phyloP scores from a whole-genome alignment of 2,797 vertebrate genomes.

The Poeciliopsis paucimaculata region DNA sequence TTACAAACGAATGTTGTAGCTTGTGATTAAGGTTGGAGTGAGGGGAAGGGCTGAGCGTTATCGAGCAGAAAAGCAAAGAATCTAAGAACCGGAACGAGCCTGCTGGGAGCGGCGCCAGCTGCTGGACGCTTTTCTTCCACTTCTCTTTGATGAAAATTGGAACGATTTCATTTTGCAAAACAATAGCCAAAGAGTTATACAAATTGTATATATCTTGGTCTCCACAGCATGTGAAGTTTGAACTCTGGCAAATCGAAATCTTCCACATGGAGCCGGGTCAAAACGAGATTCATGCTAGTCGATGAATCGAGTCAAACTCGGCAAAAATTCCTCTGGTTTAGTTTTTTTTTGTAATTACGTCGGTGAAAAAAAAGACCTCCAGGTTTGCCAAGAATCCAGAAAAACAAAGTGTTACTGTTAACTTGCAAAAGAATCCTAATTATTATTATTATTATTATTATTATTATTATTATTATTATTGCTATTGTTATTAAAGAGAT shows the following conservation, averaged over 20 bases:
- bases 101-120: neutral
- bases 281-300: no score
- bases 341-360: no score
- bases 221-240: neutral
- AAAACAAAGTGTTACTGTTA: neutral
- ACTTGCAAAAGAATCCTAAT: neutral
- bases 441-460: no score
- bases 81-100: neutral
- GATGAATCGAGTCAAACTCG: no score
- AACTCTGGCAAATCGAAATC: no score
- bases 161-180: neutral
- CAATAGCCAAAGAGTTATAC: no score
- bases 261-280: neutral
- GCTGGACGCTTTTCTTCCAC: neutral
- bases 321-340: no score
- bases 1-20: neutral
- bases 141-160: neutral
- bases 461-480: no score
- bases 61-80: neutral
- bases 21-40: neutral
- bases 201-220: neutral
- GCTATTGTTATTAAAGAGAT: no score
- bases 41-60: neutral
- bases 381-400: neutral
- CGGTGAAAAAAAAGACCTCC: neutral